Evolutionary conservation across 2,797 vertebrate genomes (phyloP).

Genomic region (Tapera naevia): DNA sequence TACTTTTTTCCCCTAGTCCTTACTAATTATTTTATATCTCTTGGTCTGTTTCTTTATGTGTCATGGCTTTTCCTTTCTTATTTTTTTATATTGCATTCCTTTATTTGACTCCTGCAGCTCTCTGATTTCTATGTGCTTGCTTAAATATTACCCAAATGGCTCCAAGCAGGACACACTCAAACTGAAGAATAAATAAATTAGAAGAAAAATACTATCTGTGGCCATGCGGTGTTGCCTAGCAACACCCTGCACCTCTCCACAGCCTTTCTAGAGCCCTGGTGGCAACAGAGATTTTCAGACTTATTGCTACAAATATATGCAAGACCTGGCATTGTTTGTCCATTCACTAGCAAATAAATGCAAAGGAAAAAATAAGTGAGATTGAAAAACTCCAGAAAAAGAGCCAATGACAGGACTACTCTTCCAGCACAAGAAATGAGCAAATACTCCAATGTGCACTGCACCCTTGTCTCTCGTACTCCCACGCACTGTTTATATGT

Average conservation of each 20-base stretch:
- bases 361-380: conserved; percentile 19
- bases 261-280: conserved; percentile 43
- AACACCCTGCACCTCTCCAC: conserved; percentile 17
- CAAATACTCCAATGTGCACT: accelerated
- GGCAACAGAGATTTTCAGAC: conserved; percentile 30
- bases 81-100: conserved; percentile 14
- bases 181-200: conserved; percentile 64
- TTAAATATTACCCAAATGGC: conserved; percentile 65
- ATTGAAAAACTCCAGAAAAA: conserved; percentile 16
- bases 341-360: conserved; percentile 11
- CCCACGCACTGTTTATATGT: accelerated
- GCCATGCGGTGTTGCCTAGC: conserved; percentile 42
- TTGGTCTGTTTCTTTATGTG: neutral
- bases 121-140: conserved; percentile 50
- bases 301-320: conserved; percentile 34
- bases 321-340: conserved; percentile 28
- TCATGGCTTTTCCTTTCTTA: neutral
- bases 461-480: neutral
- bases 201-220: conserved; percentile 60
- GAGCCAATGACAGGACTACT: neutral
- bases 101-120: conserved; percentile 37
- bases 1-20: neutral
- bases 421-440: neutral
- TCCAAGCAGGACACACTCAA: conserved; percentile 63
- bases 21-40: conserved; percentile 32